Percentiles rank a stretch among this genome's conserved stretches.
Evolutionary conservation across 2,797 vertebrate genomes (phyloP).

Genomic region (Rhinella marina): DNA sequence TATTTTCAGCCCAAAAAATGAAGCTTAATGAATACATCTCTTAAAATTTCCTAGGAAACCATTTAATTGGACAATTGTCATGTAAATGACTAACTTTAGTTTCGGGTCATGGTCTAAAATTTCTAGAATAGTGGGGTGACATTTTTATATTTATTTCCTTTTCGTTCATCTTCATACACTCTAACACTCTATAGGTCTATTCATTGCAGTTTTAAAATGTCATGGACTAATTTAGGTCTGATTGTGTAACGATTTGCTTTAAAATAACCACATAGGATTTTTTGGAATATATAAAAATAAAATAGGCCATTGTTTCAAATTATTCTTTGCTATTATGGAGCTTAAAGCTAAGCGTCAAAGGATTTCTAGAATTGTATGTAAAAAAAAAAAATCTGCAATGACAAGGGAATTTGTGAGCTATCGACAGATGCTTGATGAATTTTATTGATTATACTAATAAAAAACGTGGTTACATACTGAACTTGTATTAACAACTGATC

Average conservation of each 20-base stretch:
- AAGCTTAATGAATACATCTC: conserved; percentile 19
- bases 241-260: background rate
- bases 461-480: background rate
- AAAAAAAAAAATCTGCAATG: background rate
- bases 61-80: conserved; percentile 31
- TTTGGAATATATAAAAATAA: background rate
- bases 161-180: background rate
- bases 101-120: conserved; percentile 6
- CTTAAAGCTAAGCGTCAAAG: background rate
- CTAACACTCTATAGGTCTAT: background rate
- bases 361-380: too few species aligned
- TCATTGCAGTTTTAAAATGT: background rate
- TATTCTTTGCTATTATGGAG: background rate
- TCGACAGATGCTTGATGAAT: background rate
- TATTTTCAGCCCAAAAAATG: conserved; percentile 17
- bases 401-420: background rate
- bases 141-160: conserved; percentile 19
- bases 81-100: conserved; percentile 33
- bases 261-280: background rate
- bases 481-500: background rate
- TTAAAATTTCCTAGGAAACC: background rate
- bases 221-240: background rate
- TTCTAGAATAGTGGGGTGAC: background rate
- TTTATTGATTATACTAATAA: background rate
- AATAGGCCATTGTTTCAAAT: background rate